Conservation (phyloP, 2,113 vertebrate genomes). For the Donacobius atricapilla region DNA sequence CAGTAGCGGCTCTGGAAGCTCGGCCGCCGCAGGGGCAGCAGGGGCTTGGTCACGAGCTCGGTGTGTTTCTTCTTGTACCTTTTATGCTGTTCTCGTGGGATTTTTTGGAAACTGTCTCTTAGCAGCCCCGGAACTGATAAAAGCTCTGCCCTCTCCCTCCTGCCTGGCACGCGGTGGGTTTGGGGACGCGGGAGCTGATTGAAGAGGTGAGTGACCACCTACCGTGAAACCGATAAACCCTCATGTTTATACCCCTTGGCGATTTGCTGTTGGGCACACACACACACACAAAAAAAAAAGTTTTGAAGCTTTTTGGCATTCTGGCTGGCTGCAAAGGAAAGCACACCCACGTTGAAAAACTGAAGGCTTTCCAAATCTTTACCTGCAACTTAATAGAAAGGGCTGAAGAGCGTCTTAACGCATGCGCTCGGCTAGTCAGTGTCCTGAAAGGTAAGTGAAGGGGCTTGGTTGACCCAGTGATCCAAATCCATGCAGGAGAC, state of each 20-base stretch:
- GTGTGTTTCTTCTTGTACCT: background rate
- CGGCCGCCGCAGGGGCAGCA: background rate
- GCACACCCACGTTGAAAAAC: background rate
- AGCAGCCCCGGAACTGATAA: background rate
- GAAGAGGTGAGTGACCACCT: conserved; percentile 15
- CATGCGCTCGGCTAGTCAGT: background rate
- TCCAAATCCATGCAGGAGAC: background rate
- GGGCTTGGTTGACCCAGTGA: conserved; percentile 15
- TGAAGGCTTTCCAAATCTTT: conserved; percentile 10
- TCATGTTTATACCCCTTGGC: background rate
- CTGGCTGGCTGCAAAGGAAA: conserved; percentile 27
- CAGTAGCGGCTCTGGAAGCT: background rate
- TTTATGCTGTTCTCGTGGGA: background rate
- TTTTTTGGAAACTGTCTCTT: background rate
- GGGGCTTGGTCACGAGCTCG: background rate
- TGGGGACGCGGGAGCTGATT: background rate
- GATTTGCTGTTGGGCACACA: background rate
- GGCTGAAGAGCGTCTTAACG: background rate
- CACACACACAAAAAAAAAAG: background rate
- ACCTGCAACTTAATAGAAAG: background rate
- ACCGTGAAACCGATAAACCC: background rate
- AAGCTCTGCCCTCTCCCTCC: background rate
- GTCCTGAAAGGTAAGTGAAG: conserved; percentile 17
- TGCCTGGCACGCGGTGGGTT: background rate
- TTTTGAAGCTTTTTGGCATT: background rate